Conservation (phyloP, 2,797 vertebrate genomes). For the Vespertilio murinus region DNA sequence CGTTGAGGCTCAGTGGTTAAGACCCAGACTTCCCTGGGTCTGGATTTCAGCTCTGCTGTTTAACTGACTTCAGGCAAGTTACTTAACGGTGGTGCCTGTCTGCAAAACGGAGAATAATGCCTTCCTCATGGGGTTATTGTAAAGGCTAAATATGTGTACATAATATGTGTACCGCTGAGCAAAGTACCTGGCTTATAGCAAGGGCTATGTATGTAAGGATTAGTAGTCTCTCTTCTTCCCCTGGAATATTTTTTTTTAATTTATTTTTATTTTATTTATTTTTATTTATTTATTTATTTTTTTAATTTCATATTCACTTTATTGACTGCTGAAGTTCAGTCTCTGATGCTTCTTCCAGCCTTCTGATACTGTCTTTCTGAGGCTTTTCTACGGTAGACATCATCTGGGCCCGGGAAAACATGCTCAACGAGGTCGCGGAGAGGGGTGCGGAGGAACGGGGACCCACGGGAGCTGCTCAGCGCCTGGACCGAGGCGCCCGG, state of each 20-base stretch:
- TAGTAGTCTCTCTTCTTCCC: not conserved
- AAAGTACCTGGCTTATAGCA: not conserved
- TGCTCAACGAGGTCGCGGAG: too few species aligned
- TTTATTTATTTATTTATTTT: too few species aligned
- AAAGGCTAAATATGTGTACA: not conserved
- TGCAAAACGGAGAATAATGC: not conserved
- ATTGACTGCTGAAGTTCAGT: conserved; percentile 72
- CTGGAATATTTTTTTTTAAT: not conserved
- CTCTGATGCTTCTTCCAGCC: conserved; percentile 82
- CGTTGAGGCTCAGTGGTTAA: not conserved
- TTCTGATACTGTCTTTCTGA: conserved; percentile 92
- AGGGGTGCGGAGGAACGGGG: too few species aligned
- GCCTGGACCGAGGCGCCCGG: too few species aligned
- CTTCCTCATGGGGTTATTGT: not conserved
- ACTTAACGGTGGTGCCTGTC: not conserved
- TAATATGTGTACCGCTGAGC: not conserved
- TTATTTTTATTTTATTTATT: conserved; percentile 77
- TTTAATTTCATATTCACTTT: conserved; percentile 75
- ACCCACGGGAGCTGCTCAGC: too few species aligned
- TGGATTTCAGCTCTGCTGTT: not conserved
- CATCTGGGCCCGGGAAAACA: conserved; percentile 86
- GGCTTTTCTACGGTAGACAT: conserved; percentile 95
- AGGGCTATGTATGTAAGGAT: not conserved
- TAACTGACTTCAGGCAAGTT: not conserved
- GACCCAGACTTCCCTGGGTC: not conserved